Evolutionary conservation across 2,888 invertebrate species (phyloP), one percentile per base, ranked within the genome.

Genomic region (Andrena praecox): DNA sequence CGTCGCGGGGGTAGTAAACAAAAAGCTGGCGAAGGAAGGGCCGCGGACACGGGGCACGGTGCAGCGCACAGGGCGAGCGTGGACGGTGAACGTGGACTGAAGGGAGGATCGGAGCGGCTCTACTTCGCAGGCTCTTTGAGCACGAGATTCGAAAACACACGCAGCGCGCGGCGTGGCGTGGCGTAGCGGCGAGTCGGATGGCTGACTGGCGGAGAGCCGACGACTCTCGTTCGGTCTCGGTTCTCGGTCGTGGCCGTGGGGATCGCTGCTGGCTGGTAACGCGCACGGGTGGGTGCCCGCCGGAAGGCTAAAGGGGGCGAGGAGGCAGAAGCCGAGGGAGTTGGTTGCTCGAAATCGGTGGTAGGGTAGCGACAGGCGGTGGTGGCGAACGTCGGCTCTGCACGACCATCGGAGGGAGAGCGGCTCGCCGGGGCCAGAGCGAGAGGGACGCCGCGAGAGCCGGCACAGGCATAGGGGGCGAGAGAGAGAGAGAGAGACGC

Each of bases 171-270:
- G 89, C 91, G 92, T 89, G 80, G 87, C 87, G 87, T 85, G 68
- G 77, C 87, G 80, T 92, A 89, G 91, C 92, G 91, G 90, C 91
- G 91, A 92, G 92, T 93, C 93, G 92, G 91, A 91, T 92, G 89
- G 92, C 91, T 93, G 93, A 93, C 93, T 93, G 93, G 92, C 92
- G 91, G 91, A 91, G 90, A 91, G 90, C 88, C 89, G 88, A 88
- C 91, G 91, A 91, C 92, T 91, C 89, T 91, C 90, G 92, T 89
- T 90, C 90, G 89, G 85, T 87, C 89, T 87, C 89, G 85, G 89
- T 87, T 87, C 90, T 91, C 90, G 88, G 88, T 87, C 89, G 89
- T 90, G 88, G 90, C 88, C 88, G 90, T 90, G 88, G 91, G 91
- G 91, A 89, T 91, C 89, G 89, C 90, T 90, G 89, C 86, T 86